A percentile compares a stretch with the other conserved stretches of the same genome.
phyloP scores from a whole-genome alignment of 2,797 vertebrate species.

The Dicrostonyx torquatus region DNA sequence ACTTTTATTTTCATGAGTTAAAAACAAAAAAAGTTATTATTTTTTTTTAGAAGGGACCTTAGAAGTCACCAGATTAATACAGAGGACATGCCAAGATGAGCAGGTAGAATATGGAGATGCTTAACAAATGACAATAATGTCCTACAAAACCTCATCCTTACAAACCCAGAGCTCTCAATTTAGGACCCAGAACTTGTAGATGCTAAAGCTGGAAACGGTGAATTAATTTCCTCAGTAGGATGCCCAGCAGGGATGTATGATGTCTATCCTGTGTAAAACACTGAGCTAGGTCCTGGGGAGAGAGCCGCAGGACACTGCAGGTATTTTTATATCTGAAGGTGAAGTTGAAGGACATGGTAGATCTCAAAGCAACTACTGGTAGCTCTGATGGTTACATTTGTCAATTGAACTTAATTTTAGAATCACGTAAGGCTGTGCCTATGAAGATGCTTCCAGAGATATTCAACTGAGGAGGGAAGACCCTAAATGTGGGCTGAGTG shows the following conservation, averaged over 20 bases:
- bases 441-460: not conserved
- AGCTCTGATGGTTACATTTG: not conserved
- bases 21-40: not conserved
- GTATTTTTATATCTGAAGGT: not conserved
- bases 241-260: not conserved
- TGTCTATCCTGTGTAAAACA: not conserved
- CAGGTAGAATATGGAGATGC: not conserved
- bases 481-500: not conserved
- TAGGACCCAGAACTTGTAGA: not conserved
- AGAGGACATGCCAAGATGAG: not conserved
- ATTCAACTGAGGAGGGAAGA: not conserved
- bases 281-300: not conserved
- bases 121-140: not conserved
- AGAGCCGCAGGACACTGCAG: not conserved
- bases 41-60: not conserved
- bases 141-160: slow-evolving; percentile 14
- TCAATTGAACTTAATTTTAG: not conserved
- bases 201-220: not conserved
- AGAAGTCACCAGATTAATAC: slow-evolving; percentile 1
- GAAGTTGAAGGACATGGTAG: slow-evolving; percentile 1
- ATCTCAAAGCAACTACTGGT: slow-evolving; percentile 4
- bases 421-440: not conserved
- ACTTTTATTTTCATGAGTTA: slow-evolving; percentile 1
- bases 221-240: not conserved
- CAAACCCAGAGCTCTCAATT: not conserved